These are phyloP conservation scores for Cacatua alba DNA, from an alignment of 2,113 vertebrate genomes.

Conservation along the genomic window DNA sequence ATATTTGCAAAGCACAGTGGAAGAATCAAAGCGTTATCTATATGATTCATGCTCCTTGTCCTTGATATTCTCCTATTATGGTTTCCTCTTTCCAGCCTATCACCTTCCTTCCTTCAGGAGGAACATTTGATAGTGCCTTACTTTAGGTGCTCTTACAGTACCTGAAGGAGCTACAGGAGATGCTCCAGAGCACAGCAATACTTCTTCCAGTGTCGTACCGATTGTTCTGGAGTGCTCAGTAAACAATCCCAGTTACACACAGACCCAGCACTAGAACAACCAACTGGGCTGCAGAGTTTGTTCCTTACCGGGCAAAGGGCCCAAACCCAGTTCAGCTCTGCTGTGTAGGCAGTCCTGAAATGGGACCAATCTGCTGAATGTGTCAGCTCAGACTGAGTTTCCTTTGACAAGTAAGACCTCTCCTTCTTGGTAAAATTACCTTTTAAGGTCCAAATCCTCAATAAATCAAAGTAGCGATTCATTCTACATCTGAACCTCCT, in stretches of 20 bases:
- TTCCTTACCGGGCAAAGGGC: background rate
- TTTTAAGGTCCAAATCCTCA: background rate
- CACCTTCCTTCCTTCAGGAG: background rate
- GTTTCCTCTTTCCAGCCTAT: background rate
- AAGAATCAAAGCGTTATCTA: background rate
- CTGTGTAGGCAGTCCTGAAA: background rate
- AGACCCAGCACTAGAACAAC: background rate
- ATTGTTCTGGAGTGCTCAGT: background rate
- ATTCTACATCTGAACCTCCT: background rate
- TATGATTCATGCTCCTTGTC: background rate
- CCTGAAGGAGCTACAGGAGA: too few relatives aligned
- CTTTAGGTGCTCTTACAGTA: background rate
- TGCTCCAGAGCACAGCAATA: background rate
- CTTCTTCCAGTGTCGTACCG: background rate
- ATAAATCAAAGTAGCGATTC: background rate
- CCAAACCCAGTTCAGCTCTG: background rate
- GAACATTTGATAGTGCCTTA: background rate
- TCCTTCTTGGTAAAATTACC: background rate
- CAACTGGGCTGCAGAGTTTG: background rate
- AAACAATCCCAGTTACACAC: fast-evolving
- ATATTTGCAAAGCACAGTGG: background rate
- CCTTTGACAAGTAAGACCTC: background rate
- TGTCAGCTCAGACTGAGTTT: background rate
- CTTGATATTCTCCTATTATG: background rate
- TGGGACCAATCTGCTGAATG: background rate